Conservation (phyloP, 2,797 vertebrate genomes). For the Urosaurus nigricauda region DNA sequence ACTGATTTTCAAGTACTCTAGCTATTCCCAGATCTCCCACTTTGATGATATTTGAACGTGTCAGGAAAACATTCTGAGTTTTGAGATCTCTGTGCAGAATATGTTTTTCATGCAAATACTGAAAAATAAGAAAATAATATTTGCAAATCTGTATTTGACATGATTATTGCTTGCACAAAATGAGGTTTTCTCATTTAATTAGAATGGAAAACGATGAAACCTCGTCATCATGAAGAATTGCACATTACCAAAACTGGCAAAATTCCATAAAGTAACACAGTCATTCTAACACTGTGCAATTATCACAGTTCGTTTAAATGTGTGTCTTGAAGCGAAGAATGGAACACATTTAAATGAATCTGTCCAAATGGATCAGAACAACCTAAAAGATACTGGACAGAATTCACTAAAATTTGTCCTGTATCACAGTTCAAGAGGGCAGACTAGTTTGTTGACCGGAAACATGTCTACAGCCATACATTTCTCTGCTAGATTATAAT, state of each 20-base stretch:
- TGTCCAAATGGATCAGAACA: background rate
- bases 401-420: background rate
- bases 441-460: slow-evolving; percentile 28
- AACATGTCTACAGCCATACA: background rate
- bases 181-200: background rate
- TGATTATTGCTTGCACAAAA: background rate
- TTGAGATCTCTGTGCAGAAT: slow-evolving; percentile 97
- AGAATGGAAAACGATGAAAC: background rate
- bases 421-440: background rate
- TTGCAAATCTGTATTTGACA: background rate
- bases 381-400: background rate
- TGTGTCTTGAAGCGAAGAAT: slow-evolving; percentile 65
- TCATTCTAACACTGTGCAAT: background rate
- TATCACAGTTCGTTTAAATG: slow-evolving; percentile 35
- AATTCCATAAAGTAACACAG: background rate
- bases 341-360: background rate
- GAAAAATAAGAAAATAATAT: slow-evolving; percentile 29
- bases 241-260: background rate
- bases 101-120: slow-evolving; percentile 97
- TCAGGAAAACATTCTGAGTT: slow-evolving; percentile 98
- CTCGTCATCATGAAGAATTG: background rate
- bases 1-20: slow-evolving; percentile 92
- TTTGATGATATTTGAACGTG: slow-evolving; percentile 96
- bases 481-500: background rate
- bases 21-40: slow-evolving; percentile 98